Base-by-base conservation (phyloP, 2,797 vertebrate species). In the Ficedula albicollis region DNA sequence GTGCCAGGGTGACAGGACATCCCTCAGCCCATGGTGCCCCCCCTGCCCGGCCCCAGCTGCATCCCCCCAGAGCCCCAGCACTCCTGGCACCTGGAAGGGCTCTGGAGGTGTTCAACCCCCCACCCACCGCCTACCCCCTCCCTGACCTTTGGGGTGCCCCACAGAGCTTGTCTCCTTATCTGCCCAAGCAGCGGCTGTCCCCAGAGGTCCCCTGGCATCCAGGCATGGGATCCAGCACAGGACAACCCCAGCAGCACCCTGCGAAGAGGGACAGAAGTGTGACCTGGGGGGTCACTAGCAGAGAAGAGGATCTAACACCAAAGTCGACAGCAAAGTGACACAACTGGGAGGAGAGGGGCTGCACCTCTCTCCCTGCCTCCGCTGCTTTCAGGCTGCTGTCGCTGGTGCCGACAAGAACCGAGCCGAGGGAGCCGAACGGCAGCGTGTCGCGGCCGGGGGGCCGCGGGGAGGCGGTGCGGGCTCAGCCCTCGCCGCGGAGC, bases 391-490 rank as follows among this genome's bases (percentile, higher is more conserved):
- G 13, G 15, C 36, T 11, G 59, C 5, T 7, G 10, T 22, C 21
- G 13, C 30, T 1, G 7, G 6, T 10, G 29, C 41, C 1, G 4
- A 20, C 22, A 29, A 17, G 34, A 41, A 0, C 46, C 90, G 12
- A 26, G 17, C 44, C 15, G 27, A 8, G n/a, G 38, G 3, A 5
- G 25, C 58, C 63, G 4, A 14, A 39, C 8, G 17, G 7, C 10
- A 0, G 27, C 41, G 30, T 9, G 8, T 22, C 3, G 1, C 3
- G 0, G 0, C 1, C 2, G 7, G 0, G 25, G 51, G 46, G 25
- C 48, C 48, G 64, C 1, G 16, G 58, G 14, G 77, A 38, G 38
- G 41, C 68, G 39, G 38, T 6, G 87, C 8, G 34, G 80, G 83
- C 87, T 38, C n/a, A 55, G 79, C 75, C 17, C 69, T 54, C 1